These are phyloP conservation scores for Oxycera nigricornis DNA, from an alignment of 2,888 invertebrate genomes.

Conservation along the genomic window DNA sequence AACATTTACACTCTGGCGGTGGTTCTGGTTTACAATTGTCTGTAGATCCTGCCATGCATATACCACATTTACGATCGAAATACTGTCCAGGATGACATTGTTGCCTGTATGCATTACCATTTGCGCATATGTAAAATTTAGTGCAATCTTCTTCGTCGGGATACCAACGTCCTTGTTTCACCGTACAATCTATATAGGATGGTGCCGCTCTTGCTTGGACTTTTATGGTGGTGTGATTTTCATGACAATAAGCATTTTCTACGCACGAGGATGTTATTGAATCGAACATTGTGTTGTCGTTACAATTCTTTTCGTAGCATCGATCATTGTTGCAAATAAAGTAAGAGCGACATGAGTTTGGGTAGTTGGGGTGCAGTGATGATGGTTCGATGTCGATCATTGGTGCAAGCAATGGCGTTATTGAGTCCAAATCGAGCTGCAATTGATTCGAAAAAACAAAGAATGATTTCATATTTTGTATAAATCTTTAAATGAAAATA, in stretches of 20 bases:
- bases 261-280: not conserved
- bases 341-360: not conserved
- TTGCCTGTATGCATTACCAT: conserved; percentile 24
- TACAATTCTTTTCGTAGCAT: conserved; percentile 7
- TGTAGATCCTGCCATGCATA: not conserved
- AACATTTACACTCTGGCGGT: not conserved
- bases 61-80: not conserved
- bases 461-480: no score
- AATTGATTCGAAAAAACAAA: no score
- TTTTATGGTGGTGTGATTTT: not conserved
- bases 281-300: not conserved
- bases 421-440: no score
- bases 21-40: conserved; percentile 1
- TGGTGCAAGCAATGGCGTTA: no score
- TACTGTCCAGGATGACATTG: conserved; percentile 14
- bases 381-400: no score
- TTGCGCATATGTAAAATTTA: conserved; percentile 21
- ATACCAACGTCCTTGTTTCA: conserved; percentile 25
- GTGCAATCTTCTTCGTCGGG: conserved; percentile 33
- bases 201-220: not conserved
- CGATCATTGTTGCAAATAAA: conserved; percentile 21
- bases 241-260: conserved; percentile 15
- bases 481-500: no score
- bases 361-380: conserved; percentile 22
- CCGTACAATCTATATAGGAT: conserved; percentile 4